These are phyloP conservation scores for Chrysaora quinquecirrha DNA, from an alignment of 30 jellyfish, hydroid and myxozoan genomes.

Conservation along the genomic window DNA sequence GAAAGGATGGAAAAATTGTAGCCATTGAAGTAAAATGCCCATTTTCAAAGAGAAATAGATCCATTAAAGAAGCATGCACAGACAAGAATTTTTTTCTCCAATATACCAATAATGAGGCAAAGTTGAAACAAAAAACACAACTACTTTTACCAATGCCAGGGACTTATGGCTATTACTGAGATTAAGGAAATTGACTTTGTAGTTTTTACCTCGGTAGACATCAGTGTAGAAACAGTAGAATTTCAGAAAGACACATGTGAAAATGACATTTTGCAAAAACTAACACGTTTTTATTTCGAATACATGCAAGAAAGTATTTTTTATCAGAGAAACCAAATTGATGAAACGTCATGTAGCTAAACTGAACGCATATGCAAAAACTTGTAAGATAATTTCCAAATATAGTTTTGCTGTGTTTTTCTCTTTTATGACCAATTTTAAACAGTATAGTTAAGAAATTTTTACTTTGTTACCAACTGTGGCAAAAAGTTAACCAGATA, in stretches of 20 bases:
- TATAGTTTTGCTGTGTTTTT: conserved; percentile 2
- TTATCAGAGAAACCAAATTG: conserved; percentile 6
- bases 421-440: conserved; percentile 14
- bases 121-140: conserved; percentile 43
- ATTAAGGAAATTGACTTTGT: conserved; percentile 62
- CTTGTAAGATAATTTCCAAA: conserved; percentile 10
- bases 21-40: conserved; percentile 57
- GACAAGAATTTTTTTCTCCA: conserved; percentile 50
- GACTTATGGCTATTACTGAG: conserved; percentile 36
- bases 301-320: conserved; percentile 15
- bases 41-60: conserved; percentile 21
- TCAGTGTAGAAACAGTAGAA: conserved; percentile 39
- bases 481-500: conserved; percentile 51
- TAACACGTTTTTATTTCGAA: conserved; percentile 21
- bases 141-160: conserved; percentile 63
- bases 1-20: conserved; percentile 11
- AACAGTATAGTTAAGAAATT: conserved; percentile 1
- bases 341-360: conserved; percentile 5
- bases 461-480: conserved; percentile 38
- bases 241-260: conserved; percentile 30
- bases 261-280: conserved; percentile 45
- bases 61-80: conserved; percentile 21
- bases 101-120: conserved; percentile 20
- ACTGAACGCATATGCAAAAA: conserved; percentile 8
- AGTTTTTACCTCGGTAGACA: conserved; percentile 37